These are phyloP conservation scores for Dinoponera quadriceps DNA, from an alignment of 1,140 invertebrate genomes.

Conservation along the genomic window DNA sequence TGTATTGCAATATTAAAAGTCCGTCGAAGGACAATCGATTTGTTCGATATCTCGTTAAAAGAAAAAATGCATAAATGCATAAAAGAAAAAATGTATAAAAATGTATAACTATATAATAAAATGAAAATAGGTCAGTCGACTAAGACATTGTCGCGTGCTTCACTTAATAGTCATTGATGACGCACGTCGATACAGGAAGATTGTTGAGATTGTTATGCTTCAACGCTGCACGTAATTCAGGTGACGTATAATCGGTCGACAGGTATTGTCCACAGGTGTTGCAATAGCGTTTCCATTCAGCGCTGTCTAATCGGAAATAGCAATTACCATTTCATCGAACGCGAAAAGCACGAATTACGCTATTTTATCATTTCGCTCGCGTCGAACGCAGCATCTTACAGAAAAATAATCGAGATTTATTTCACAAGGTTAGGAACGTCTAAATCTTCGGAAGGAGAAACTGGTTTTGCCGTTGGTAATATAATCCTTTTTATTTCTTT, in stretches of 20 bases:
- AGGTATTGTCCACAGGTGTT: conserved; percentile 22
- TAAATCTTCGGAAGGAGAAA: not conserved
- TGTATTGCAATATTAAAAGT: not conserved
- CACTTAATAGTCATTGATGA: conserved; percentile 27
- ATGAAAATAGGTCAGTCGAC: conserved; percentile 19
- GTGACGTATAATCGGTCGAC: conserved; percentile 6
- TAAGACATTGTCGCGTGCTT: not conserved
- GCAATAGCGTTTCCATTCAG: conserved; percentile 15
- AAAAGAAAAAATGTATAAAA: not conserved
- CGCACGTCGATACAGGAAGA: conserved; percentile 12
- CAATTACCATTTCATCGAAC: conserved; percentile 17
- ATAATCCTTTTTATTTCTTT: too few relatives aligned
- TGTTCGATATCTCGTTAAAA: not conserved
- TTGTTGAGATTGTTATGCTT: conserved; percentile 8
- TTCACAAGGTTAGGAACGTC: not conserved
- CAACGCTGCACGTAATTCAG: conserved; percentile 2
- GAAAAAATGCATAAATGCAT: not conserved
- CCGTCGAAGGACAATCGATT: not conserved
- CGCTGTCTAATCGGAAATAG: conserved; percentile 9
- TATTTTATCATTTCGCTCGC: not conserved
- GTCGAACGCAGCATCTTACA: not conserved
- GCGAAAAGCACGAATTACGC: conserved; percentile 5
- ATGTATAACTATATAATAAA: not conserved
- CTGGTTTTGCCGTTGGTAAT: too few relatives aligned
- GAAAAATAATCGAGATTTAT: conserved; percentile 7